Percentiles rank a stretch among this genome's conserved stretches.
These are phyloP conservation scores for Nothoprocta pentlandii DNA, from an alignment of 2,113 vertebrate species.

Conservation along the genomic window DNA sequence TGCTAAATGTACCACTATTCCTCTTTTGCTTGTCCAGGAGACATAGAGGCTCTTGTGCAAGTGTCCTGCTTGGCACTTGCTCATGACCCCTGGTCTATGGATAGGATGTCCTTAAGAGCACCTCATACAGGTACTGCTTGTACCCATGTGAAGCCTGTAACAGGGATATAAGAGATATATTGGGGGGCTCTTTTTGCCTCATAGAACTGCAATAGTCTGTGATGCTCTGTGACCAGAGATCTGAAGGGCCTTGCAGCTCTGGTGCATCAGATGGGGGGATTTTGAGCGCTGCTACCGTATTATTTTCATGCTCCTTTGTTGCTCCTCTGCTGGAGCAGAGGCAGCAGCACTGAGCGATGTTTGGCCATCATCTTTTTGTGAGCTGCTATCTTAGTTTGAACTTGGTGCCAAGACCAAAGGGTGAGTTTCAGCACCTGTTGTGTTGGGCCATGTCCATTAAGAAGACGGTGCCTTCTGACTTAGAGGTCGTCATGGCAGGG, in stretches of 20 bases:
- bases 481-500: neutral
- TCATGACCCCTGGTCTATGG: neutral
- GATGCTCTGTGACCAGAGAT: neutral
- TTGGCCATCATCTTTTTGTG: neutral
- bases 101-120: neutral
- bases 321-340: neutral
- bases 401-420: neutral
- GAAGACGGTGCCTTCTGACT: neutral
- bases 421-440: neutral
- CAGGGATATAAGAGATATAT: neutral
- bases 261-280: neutral
- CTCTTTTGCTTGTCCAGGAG: neutral
- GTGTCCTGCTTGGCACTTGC: neutral
- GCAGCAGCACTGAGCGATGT: neutral
- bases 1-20: neutral
- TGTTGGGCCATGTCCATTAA: neutral
- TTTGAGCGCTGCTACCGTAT: neutral
- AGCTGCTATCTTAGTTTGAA: neutral
- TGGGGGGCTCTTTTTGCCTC: neutral
- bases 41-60: neutral
- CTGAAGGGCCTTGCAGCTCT: neutral
- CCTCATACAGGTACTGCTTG: neutral
- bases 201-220: neutral
- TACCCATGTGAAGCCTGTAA: neutral
- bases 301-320: neutral